A percentile compares a stretch with the other conserved stretches of the same genome.
Conservation (phyloP, 2,113 vertebrate genomes). For the Verasper variegatus region DNA sequence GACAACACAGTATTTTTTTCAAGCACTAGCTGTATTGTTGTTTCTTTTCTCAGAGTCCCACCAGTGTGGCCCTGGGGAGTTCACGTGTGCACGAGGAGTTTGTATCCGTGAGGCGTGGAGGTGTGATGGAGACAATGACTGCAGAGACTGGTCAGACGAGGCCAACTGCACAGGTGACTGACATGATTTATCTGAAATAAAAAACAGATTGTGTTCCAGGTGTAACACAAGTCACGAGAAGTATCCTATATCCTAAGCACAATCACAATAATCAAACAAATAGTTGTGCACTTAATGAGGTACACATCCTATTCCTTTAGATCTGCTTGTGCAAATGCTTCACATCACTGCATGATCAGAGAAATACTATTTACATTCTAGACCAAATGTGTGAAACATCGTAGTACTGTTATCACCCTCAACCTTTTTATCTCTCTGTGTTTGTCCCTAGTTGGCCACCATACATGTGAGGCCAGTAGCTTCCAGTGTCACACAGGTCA, state of each 20-base stretch:
- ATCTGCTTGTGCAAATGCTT: too few species aligned
- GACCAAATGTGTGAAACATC: neutral
- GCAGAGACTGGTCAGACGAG: slow-evolving; percentile 98
- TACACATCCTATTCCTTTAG: too few species aligned
- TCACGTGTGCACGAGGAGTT: slow-evolving; percentile 92
- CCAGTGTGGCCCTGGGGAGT: slow-evolving; percentile 89
- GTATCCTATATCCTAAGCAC: too few species aligned
- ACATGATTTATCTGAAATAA: neutral
- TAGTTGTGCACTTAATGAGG: neutral
- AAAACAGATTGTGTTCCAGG: neutral
- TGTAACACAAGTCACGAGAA: too few species aligned
- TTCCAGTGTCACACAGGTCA: slow-evolving; percentile 96
- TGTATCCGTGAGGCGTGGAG: slow-evolving; percentile 95
- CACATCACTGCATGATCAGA: neutral
- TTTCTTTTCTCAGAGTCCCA: slow-evolving; percentile 85
- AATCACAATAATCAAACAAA: neutral
- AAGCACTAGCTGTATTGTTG: neutral
- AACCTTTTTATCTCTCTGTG: neutral
- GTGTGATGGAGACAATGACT: slow-evolving; percentile 97
- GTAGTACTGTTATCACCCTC: neutral
- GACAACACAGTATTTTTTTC: too few species aligned
- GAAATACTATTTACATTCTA: neutral
- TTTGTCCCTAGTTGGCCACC: slow-evolving; percentile 86
- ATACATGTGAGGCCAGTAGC: slow-evolving; percentile 94
- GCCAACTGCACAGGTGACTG: slow-evolving; percentile 89